Base-by-base conservation (phyloP, 2,113 vertebrate species). In the Cariama cristata region DNA sequence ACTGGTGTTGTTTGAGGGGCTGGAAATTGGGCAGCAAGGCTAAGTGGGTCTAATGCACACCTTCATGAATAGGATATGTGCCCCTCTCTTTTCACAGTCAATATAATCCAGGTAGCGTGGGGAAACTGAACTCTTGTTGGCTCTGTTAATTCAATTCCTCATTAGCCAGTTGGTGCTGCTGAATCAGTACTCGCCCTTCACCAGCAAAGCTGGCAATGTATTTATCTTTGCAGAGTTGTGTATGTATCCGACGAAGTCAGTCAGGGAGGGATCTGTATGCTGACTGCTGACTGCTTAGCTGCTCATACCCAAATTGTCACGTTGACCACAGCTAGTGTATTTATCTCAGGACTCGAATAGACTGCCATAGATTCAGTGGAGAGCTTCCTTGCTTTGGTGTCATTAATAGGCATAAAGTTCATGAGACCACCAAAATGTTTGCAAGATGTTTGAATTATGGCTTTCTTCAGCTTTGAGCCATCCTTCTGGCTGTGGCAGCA, bases 121-220 rank as follows among this genome's bases (percentile, higher is more conserved):
- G 12, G 33, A 5, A 66, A 38, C 50, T 22, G 33, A 79, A 38
- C 20, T 88, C 53, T 50, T 30, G 11, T 50, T 3, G 1, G 14
- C 18, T 82, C 45, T 73, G 11, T 69, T 62, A 73, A 62, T 83
- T 90, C 47, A 44, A 20, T 80, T 94, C 38, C 56, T 91, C 16
- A 9, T 82, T 47, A 91, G 53, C 35, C 27, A 35, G 40, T 71
- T 82, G 53, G 8, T 88, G 85, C 38, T 92, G 42, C 42, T 88
- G 28, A 73, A 60, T 38, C 2, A 0, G 20, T 86, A 64, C n/a
- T 80, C 0, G 0, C 4, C 26, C 26, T 62, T 92, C 40, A 63
- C 45, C 14, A 44, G 50, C 52, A 58, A 79, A 90, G 28, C n/a
- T 74, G n/a, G 63, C 40, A 24, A 21, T 58, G 19, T 56, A 14